These are phyloP conservation scores for Stratiomys singularior DNA, from an alignment of 2,888 invertebrate genomes.

Conservation along the genomic window DNA sequence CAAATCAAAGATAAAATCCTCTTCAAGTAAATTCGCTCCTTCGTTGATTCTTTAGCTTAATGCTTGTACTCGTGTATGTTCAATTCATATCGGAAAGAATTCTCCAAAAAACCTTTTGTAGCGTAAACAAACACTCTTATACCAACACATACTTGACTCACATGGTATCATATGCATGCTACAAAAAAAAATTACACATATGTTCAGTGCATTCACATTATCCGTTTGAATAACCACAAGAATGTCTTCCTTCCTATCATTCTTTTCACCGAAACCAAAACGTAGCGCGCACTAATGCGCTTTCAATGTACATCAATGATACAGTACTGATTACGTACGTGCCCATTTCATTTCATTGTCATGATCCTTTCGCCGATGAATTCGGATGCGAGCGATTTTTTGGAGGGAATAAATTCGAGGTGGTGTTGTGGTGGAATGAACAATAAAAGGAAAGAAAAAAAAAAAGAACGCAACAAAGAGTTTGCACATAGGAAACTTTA, in stretches of 20 bases:
- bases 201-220: not conserved
- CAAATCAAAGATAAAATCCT: conserved; percentile 2
- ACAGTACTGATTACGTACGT: conserved; percentile 13
- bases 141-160: not conserved
- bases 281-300: not conserved
- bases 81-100: not conserved
- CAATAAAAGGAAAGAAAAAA: no score
- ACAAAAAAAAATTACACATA: not conserved
- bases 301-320: conserved; percentile 12
- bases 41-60: not conserved
- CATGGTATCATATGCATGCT: not conserved
- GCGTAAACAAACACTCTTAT: not conserved
- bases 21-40: not conserved
- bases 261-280: not conserved
- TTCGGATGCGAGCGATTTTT: not conserved
- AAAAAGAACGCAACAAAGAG: no score
- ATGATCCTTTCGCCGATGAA: not conserved
- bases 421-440: no score
- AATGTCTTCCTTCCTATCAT: conserved; percentile 14
- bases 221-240: not conserved
- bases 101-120: not conserved
- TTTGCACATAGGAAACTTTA: no score
- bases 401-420: no score
- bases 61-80: not conserved
- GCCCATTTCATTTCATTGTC: not conserved